Base-by-base conservation (phyloP, 64 coral and sea anemone genomes). In the Porites lutea region DNA sequence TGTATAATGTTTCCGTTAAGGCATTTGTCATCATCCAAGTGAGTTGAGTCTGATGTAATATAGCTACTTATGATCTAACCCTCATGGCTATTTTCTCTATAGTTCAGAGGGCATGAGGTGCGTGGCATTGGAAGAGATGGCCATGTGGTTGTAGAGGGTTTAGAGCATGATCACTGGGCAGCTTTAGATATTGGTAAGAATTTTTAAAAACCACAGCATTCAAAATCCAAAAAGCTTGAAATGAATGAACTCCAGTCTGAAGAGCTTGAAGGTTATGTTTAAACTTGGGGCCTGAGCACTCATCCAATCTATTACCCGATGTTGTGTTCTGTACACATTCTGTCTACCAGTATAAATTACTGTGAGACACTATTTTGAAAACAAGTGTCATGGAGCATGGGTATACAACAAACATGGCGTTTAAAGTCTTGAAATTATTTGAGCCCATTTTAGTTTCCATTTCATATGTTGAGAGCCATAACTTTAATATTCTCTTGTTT, bases 141-240 rank as follows among this genome's bases (percentile, higher is more conserved):
- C 58, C 77, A 89, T 94, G 94, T 96, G 48, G 88, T 92, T 65
- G 88, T 93, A 43, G 95, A 94, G 75, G 97, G 94, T 23, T 75
- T 99, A 48, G 97, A 96, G 48, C 91, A 91, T 86, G 81, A 95
- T 48, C 67, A 91, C 65, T 99, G 97, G 97, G 52, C 96, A 72
- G 94, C 92, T 10, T 59, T 94, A 20, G 97, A 99, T 79, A 93
- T 99, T 71, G 94, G 97, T 99, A 92, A 94, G 84, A 68, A 61
- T 12, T 48, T 9, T 57, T 12, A 57, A 7, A 57, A 9, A 12
- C 7, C 2, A 57, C 3, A 9, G 54, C 7, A 9, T 57, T 57
- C 4, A 7, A 57, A 37, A 37, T 37, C 27, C 27, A 37, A 37
- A 37, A 37, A 37, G 27, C 27, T 37, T 37, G 27, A 37, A 37